Percentiles rank a stretch among this genome's conserved stretches.
Conservation (phyloP, 2,888 invertebrate species). For the Omphaloscelis lunosa region DNA sequence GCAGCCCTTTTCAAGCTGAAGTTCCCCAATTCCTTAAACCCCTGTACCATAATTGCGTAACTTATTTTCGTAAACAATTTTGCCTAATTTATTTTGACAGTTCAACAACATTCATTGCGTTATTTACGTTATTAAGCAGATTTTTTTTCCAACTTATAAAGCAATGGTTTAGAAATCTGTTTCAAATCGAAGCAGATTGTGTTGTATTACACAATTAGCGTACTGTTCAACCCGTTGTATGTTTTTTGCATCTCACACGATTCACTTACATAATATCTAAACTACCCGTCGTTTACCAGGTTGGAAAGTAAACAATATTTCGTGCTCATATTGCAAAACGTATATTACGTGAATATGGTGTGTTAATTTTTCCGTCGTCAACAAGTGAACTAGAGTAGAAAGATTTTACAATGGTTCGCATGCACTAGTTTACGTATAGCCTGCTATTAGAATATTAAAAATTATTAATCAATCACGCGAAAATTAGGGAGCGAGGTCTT, state of each 20-base stretch:
- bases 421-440: constrained; percentile 4
- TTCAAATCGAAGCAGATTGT: too few relatives aligned
- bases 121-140: too few relatives aligned
- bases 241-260: constrained; percentile 22
- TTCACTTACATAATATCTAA: constrained; percentile 28
- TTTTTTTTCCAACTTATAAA: too few relatives aligned
- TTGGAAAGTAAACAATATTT: constrained; percentile 45
- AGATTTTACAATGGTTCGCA: constrained; percentile 72
- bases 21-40: constrained; percentile 7
- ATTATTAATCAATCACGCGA: constrained; percentile 9
- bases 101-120: too few relatives aligned
- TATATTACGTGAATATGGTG: constrained; percentile 57
- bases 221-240: constrained; percentile 31
- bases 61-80: too few relatives aligned
- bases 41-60: too few relatives aligned
- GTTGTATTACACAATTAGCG: too few relatives aligned
- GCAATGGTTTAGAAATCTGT: too few relatives aligned
- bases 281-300: constrained; percentile 31
- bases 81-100: too few relatives aligned
- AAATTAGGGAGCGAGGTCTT: constrained; percentile 3
- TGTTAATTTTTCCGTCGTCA: constrained; percentile 67
- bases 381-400: constrained; percentile 78
- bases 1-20: neutral
- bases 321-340: constrained; percentile 48
- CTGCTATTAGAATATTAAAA: constrained; percentile 7